Base-by-base conservation (phyloP, 92 coral and sea anemone genomes). In the Plumapathes pennacea region DNA sequence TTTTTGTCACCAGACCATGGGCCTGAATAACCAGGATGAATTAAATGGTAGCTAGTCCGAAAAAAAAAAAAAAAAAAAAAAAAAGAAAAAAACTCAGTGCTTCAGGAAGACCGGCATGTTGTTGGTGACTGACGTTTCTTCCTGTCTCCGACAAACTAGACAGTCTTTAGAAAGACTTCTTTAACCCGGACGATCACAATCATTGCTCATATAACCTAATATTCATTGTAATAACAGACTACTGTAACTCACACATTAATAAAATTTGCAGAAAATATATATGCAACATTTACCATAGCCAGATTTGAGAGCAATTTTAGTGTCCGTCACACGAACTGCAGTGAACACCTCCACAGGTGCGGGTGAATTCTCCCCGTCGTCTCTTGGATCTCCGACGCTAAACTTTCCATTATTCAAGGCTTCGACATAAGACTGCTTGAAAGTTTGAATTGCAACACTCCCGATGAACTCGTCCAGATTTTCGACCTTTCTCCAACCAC, bases 341-440 rank as follows among this genome's bases (percentile, higher is more conserved):
- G 96, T 88, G 32, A 91, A 88, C 4, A 71, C 77, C 54, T 91
- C 97, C 19, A 83, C 97, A 42, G 97, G 97, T 6, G 97, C 97
- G 19, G 97, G 97, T 11, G 96, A 91, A 66, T 91, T 88, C 33
- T 69, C 92, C 15, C 88, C 90, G 45, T 83, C 95, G 30, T 91
- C 96, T 43, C 92, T 73, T 1, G 57, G 76, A 19, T 83, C 78
- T 25, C 92, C 96, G 10, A 88, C 61, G 15, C 71, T 37, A 56
- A 83, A 91, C 29, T 68, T 46, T 5, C 97, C 97, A 25, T 70
- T 79, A 50, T 88, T 80, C 15, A 75, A 48, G 0, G 97, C 97
- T 60, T 91, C 91, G 9, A 91, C 61, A 32, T 91, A 91, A 1
- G 81, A 79, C 24, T 53, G 65, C 7, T 61, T 71, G 45, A 60